Evolutionary conservation across 2,797 vertebrate species (phyloP), one percentile per base, ranked within the genome.

Genomic region (Lithobates sylvaticus): DNA sequence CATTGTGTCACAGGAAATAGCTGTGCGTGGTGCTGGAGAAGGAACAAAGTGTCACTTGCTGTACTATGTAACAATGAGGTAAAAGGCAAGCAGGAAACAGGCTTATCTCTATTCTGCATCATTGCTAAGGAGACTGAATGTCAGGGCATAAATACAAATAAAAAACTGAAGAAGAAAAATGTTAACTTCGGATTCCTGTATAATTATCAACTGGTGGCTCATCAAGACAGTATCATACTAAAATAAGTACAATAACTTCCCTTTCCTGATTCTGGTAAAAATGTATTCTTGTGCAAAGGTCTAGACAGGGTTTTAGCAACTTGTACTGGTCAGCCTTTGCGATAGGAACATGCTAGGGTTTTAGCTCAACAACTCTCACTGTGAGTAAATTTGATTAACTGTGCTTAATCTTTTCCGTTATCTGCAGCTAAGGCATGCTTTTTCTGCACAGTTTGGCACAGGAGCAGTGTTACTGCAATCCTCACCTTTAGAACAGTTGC

Each of bases 1-100:
- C 26, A 78, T 29, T 79, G 74, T 58, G 39, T 79, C 64, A 79
- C 67, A 69, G 64, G 64, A 69, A 69, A 79, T 69, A 69, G 26
- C 47, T 44, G 12, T 78, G 77, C 21, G 16, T 27, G 29, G 26
- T 47, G n/a, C 21, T 21, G 36, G 58, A 36, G 21, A 78, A 78
- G 64, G 76, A 78, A 78, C 16, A 50, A 1, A 54, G 16, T 54
- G 50, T 18, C 50, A 39, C 77, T 47, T 18, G 15, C 26, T 78
- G 32, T 36, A 71, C 32, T 36, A 15, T 32, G 29, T 18, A 27
- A 68, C 39, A 44, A 68, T 32, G 18, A 76, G 77, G 32, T 64
- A 65, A 64, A 39, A 77, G 76, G 32, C 32, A 16, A 21, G 34
- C 10, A 18, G 65, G 77, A 50, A 79, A 23, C 16, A 23, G 26